Percentiles rank a stretch among this genome's conserved stretches.
Evolutionary conservation across 2,113 vertebrate genomes (phyloP).

Genomic region (Budorcas taxicolor): DNA sequence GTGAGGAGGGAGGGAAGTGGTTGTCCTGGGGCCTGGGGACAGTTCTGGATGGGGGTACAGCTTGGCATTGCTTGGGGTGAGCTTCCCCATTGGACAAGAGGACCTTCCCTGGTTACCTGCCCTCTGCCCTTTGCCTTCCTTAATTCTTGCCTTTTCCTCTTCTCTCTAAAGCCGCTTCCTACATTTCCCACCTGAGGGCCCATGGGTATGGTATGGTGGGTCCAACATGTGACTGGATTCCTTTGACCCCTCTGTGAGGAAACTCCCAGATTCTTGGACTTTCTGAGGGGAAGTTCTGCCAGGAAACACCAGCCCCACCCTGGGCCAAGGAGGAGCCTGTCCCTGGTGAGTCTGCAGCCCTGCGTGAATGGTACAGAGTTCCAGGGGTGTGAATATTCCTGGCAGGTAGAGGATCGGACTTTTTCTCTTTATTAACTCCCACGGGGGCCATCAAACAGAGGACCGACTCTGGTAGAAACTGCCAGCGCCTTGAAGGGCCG

Average conservation of each 20-base stretch:
- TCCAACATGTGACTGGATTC: background rate
- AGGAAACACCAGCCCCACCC: background rate
- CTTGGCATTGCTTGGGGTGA: background rate
- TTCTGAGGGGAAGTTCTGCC: background rate
- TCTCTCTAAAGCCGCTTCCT: background rate
- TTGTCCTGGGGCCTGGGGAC: background rate
- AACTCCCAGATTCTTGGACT: background rate
- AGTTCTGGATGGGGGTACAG: fast-evolving
- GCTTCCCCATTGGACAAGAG: background rate
- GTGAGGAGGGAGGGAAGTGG: fast-evolving
- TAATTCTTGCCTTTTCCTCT: background rate
- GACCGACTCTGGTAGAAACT: background rate
- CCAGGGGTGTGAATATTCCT: background rate
- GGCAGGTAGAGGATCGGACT: fast-evolving
- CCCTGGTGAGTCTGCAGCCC: fast-evolving
- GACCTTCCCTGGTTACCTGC: fast-evolving
- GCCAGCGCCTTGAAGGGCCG: fast-evolving
- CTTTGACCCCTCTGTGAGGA: background rate
- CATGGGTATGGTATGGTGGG: background rate
- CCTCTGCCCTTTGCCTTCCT: background rate
- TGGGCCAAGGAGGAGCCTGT: no score
- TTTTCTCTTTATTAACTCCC: background rate
- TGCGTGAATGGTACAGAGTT: fast-evolving
- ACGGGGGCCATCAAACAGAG: background rate
- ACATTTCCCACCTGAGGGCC: background rate